Evolutionary conservation across 2,113 vertebrate species (phyloP).

Genomic region (Carlito syrichta): DNA sequence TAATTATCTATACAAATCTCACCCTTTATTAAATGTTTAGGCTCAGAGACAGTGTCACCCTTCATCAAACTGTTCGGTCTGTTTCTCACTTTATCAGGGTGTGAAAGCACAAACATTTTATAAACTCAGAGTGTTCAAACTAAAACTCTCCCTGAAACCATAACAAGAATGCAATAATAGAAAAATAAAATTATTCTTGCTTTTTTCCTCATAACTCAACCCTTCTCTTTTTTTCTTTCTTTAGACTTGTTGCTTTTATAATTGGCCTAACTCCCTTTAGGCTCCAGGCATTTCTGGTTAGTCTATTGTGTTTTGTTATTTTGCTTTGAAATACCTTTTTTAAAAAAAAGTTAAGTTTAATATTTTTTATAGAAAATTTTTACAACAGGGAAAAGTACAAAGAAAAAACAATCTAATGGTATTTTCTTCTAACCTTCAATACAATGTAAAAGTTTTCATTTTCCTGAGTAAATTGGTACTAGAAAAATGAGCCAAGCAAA

Average conservation of each 20-base stretch:
- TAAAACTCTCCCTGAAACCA: background rate
- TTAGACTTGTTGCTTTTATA: background rate
- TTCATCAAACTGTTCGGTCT: background rate
- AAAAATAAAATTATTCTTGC: background rate
- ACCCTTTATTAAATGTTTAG: background rate
- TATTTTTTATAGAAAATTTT: background rate
- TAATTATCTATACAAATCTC: background rate
- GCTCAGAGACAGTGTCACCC: background rate
- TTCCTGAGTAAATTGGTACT: background rate
- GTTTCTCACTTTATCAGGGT: background rate
- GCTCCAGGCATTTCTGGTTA: background rate
- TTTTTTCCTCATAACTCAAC: background rate
- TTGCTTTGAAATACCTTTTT: background rate
- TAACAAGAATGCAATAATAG: constrained; percentile 23
- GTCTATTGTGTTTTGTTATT: background rate
- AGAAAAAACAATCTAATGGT: background rate
- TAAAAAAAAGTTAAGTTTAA: constrained; percentile 34
- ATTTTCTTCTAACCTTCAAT: background rate
- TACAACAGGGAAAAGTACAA: background rate
- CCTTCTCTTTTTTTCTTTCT: background rate
- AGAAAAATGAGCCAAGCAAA: background rate
- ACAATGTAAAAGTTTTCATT: constrained; percentile 3
- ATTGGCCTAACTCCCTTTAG: constrained; percentile 10
- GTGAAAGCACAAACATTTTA: background rate
- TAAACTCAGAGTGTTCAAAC: background rate